Percentiles rank a stretch among this genome's conserved stretches.
Conservation (phyloP, 2,888 invertebrate species). For the Megastigmus dorsalis region DNA sequence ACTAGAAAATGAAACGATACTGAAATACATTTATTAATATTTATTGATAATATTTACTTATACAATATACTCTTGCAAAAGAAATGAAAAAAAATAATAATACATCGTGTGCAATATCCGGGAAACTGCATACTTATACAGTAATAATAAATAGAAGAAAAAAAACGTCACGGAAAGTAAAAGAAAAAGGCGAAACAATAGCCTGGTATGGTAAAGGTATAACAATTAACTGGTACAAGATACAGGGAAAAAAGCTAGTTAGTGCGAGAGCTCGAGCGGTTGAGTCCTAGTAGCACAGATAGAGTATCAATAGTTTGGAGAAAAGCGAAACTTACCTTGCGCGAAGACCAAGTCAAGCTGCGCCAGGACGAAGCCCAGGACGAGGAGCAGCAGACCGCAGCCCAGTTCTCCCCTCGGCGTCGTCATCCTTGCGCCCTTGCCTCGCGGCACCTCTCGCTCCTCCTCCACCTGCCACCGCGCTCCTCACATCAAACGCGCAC, state of each 20-base stretch:
- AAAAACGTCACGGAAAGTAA: no score
- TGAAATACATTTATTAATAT: no score
- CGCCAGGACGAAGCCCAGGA: slow-evolving; percentile 60
- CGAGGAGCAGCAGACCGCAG: slow-evolving; percentile 30
- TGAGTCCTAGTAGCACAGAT: no score
- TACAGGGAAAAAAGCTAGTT: no score
- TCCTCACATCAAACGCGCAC: neutral
- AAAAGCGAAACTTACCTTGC: slow-evolving; percentile 67
- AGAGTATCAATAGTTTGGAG: neutral
- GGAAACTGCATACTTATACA: neutral
- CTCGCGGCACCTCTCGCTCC: slow-evolving; percentile 53
- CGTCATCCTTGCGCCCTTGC: slow-evolving; percentile 38
- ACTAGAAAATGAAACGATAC: no score
- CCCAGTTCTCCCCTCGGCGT: slow-evolving; percentile 57
- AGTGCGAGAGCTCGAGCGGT: no score
- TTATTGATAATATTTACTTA: neutral
- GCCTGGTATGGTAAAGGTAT: no score
- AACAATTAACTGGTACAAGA: no score
- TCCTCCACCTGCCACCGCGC: neutral
- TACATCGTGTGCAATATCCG: neutral
- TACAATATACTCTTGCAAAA: neutral
- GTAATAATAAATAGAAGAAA: slow-evolving; percentile 21
- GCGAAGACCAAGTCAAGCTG: slow-evolving; percentile 66
- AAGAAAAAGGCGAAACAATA: no score
- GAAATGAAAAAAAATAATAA: neutral